Conservation (phyloP, 2,888 invertebrate genomes). For the Actias luna region DNA sequence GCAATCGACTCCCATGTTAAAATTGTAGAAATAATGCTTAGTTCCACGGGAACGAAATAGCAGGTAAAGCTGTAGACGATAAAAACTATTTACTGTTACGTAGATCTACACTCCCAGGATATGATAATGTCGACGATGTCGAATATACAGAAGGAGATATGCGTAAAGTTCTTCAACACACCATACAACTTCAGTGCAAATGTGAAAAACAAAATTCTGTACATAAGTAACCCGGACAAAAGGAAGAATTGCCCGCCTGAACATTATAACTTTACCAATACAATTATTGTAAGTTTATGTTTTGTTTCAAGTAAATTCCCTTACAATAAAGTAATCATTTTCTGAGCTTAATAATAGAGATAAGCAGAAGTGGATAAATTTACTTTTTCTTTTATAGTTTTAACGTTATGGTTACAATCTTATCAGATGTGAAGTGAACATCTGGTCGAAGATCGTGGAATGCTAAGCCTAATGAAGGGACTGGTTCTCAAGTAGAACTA, state of each 20-base stretch:
- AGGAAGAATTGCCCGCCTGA: conserved; percentile 49
- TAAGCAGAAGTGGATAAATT: too few species aligned
- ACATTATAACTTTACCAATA: conserved; percentile 41
- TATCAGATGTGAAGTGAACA: too few species aligned
- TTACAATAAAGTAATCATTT: not conserved
- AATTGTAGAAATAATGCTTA: too few species aligned
- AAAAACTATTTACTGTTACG: not conserved
- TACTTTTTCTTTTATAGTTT: too few species aligned
- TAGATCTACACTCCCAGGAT: conserved; percentile 66
- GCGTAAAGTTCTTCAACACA: conserved; percentile 63
- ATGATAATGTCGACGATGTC: conserved; percentile 46
- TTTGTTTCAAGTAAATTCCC: not conserved
- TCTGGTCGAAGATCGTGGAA: too few species aligned
- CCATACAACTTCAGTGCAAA: conserved; percentile 38
- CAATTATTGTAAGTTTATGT: conserved; percentile 53
- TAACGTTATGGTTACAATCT: too few species aligned
- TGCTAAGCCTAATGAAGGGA: too few species aligned
- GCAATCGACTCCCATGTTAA: too few species aligned
- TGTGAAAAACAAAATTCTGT: conserved; percentile 41
- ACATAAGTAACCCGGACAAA: conserved; percentile 58
- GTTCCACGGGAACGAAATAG: too few species aligned
- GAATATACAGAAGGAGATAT: conserved; percentile 53
- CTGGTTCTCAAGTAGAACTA: too few species aligned
- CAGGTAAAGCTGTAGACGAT: too few species aligned
- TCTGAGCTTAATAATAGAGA: too few species aligned